Conservation (phyloP, 1,140 invertebrate genomes). For the Bursaphelenchus mucronatus region DNA sequence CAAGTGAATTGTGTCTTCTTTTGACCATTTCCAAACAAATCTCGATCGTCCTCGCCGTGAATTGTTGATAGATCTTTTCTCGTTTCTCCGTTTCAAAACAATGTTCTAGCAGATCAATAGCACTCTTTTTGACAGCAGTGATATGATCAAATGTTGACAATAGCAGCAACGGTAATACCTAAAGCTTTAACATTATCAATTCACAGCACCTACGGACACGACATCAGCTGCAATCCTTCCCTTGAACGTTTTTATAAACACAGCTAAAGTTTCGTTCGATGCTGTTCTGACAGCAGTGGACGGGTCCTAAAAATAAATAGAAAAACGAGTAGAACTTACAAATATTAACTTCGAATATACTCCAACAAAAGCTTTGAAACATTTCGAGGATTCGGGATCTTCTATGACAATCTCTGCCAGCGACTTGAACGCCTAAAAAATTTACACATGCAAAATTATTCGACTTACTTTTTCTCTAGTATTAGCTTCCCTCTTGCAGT, state of each 20-base stretch:
- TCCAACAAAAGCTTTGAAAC: slow-evolving; percentile 14
- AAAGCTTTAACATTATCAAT: slow-evolving; percentile 11
- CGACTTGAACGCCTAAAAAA: slow-evolving; percentile 18
- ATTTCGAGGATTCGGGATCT: slow-evolving; percentile 4
- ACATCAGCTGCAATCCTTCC: slow-evolving; percentile 7
- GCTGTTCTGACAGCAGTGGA: not conserved
- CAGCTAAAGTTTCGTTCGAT: slow-evolving; percentile 12
- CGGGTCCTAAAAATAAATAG: slow-evolving; percentile 8
- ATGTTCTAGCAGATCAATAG: slow-evolving; percentile 4
- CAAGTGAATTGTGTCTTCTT: not conserved
- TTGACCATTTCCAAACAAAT: slow-evolving; percentile 20
- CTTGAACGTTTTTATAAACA: slow-evolving; percentile 9
- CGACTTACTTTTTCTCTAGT: slow-evolving; percentile 43
- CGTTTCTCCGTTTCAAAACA: slow-evolving; percentile 14
- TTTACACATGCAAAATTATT: not conserved
- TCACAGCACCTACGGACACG: slow-evolving; percentile 11
- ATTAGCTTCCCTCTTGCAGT: slow-evolving; percentile 34
- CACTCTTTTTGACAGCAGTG: slow-evolving; percentile 4
- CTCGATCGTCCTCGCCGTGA: not conserved
- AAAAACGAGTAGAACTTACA: slow-evolving; percentile 8
- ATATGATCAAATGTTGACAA: slow-evolving; percentile 12
- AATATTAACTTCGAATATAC: slow-evolving; percentile 15
- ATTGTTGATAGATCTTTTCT: slow-evolving; percentile 12
- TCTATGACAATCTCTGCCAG: slow-evolving; percentile 7
- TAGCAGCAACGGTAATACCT: slow-evolving; percentile 15